phyloP scores from a whole-genome alignment of 2,888 invertebrate genomes.

The Phlogophora meticulosa region DNA sequence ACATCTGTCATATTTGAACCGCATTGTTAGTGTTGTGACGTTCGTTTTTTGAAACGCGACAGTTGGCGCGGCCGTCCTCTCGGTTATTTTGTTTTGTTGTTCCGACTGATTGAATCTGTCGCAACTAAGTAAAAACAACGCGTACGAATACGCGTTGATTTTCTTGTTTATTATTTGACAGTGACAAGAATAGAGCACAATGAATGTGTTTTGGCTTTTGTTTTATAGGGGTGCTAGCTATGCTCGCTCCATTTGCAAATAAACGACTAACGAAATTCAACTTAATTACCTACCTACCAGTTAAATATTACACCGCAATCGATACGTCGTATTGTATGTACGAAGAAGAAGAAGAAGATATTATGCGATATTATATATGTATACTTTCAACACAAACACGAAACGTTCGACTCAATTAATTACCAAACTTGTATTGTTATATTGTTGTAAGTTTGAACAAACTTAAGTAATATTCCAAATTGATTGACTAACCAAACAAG shows the following conservation, averaged over 20 bases:
- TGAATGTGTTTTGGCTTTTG: conserved; percentile 41
- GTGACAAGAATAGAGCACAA: conserved; percentile 52
- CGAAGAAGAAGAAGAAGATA: too few relatives aligned
- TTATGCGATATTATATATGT: not conserved
- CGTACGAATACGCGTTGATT: conserved; percentile 53
- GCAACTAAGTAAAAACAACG: conserved; percentile 66
- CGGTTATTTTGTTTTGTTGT: conserved; percentile 73
- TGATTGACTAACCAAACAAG: conserved; percentile 56
- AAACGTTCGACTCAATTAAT: conserved; percentile 54
- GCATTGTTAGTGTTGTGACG: conserved; percentile 77
- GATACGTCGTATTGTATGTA: not conserved
- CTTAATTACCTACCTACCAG: not conserved
- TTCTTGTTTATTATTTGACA: conserved; percentile 58
- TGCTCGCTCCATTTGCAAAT: not conserved
- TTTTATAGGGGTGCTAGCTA: conserved; percentile 22
- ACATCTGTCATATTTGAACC: conserved; percentile 87
- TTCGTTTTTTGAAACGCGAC: conserved; percentile 84
- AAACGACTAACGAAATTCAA: not conserved
- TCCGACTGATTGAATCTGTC: conserved; percentile 80
- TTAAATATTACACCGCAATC: conserved; percentile 18
- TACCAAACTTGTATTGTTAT: conserved; percentile 42
- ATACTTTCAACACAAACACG: conserved; percentile 33
- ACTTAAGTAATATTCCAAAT: conserved; percentile 58
- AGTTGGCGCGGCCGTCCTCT: conserved; percentile 82
- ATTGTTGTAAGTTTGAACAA: conserved; percentile 52